phyloP scores from a whole-genome alignment of 2,113 vertebrate species.

The Conger conger region DNA sequence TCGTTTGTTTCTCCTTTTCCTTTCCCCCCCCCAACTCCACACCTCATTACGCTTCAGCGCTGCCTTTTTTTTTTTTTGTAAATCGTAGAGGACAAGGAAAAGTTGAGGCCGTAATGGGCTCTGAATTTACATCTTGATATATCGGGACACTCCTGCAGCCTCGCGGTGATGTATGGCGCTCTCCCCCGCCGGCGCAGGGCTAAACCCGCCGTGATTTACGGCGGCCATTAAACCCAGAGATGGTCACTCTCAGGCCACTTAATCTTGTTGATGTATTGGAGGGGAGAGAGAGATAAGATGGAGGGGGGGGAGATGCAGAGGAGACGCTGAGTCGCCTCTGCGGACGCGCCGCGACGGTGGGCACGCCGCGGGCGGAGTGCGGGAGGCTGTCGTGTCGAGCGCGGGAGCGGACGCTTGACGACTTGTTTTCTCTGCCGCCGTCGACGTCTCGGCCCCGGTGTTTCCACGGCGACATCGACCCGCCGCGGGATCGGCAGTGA shows the following conservation, averaged over 20 bases:
- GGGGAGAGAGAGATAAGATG: constrained; percentile 37
- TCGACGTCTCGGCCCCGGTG: background rate
- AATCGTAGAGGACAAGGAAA: constrained; percentile 39
- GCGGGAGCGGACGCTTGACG: constrained; percentile 32
- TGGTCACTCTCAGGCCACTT: constrained; percentile 65
- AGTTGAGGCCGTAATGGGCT: constrained; percentile 48
- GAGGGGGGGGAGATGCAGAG: constrained; percentile 24
- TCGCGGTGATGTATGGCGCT: constrained; percentile 59
- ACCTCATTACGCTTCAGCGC: constrained; percentile 21
- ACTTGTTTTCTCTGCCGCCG: constrained; percentile 30
- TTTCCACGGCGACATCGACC: background rate
- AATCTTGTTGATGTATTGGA: constrained; percentile 65
- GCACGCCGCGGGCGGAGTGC: background rate
- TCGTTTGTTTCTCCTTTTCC: constrained; percentile 31
- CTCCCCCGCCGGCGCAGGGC: constrained; percentile 42
- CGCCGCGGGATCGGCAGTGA: background rate
- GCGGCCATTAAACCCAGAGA: constrained; percentile 68
- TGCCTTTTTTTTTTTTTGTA: background rate
- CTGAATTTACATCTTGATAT: constrained; percentile 67
- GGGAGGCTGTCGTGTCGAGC: constrained; percentile 22
- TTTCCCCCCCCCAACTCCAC: background rate
- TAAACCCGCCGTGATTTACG: constrained; percentile 64
- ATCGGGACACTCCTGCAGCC: constrained; percentile 43
- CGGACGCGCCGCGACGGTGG: too few species aligned
- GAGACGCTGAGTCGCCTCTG: too few species aligned